These are phyloP conservation scores for Cygnus atratus DNA, from an alignment of 2,113 vertebrate genomes.

Conservation along the genomic window DNA sequence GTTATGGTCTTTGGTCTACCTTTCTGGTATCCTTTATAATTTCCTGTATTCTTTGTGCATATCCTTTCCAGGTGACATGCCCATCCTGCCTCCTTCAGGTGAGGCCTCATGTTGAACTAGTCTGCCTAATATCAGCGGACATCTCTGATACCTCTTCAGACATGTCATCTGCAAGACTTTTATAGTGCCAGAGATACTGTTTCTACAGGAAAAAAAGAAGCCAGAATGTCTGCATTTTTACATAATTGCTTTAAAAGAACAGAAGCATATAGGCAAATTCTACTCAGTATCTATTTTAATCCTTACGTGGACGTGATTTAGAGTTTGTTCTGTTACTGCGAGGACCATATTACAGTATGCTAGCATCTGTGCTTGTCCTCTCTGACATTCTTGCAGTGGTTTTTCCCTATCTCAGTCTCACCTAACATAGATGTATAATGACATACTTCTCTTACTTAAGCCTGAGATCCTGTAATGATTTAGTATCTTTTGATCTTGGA, in stretches of 20 bases:
- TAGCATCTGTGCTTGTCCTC: not conserved
- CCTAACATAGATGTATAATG: not conserved
- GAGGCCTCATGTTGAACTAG: not conserved
- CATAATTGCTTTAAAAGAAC: not conserved
- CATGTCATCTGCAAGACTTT: not conserved
- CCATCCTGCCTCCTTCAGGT: not conserved
- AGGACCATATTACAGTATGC: not conserved
- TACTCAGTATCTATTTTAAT: not conserved
- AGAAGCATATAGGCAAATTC: not conserved
- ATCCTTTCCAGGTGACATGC: not conserved
- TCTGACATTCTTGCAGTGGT: not conserved
- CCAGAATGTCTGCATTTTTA: not conserved
- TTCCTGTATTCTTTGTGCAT: not conserved
- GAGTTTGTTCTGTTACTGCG: not conserved
- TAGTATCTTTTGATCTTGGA: not conserved
- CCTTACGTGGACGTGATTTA: not conserved
- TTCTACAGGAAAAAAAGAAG: not conserved
- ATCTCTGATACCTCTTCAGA: not conserved
- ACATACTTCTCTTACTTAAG: not conserved
- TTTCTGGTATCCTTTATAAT: not conserved
- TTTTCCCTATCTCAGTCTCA: not conserved
- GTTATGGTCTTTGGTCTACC: not conserved
- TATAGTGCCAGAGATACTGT: not conserved
- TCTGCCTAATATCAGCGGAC: not conserved
- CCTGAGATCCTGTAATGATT: not conserved